phyloP scores from a whole-genome alignment of 2,888 invertebrate genomes.

The Pogonocherus hispidulus region DNA sequence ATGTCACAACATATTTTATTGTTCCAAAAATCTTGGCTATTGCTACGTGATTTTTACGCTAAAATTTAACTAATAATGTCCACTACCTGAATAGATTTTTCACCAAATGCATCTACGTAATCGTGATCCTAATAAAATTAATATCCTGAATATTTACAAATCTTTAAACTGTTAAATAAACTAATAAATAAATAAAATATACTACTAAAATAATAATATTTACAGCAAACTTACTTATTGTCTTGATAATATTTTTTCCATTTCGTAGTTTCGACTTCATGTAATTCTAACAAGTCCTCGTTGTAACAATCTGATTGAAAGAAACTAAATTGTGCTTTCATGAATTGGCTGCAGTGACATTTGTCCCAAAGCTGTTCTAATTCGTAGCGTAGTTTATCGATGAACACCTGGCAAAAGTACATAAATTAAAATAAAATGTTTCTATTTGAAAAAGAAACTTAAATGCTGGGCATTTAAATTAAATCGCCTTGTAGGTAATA shows the following conservation, averaged over 20 bases:
- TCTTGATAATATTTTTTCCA: constrained; percentile 76
- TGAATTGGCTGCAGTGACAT: constrained; percentile 76
- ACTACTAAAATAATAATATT: background rate
- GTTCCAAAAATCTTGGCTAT: too few species aligned
- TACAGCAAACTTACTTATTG: constrained; percentile 71
- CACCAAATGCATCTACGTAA: too few species aligned
- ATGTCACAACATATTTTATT: too few species aligned
- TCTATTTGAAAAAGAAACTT: too few species aligned
- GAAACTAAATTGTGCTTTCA: constrained; percentile 75
- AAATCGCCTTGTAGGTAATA: too few species aligned
- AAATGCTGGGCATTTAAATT: too few species aligned
- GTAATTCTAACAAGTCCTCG: constrained; percentile 84
- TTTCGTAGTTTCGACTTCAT: constrained; percentile 83
- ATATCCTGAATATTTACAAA: too few species aligned
- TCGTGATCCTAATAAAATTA: too few species aligned
- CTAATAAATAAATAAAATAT: constrained; percentile 33
- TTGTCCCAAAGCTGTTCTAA: constrained; percentile 83
- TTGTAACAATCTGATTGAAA: constrained; percentile 79
- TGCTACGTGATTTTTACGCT: too few species aligned
- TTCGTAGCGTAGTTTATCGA: constrained; percentile 80
- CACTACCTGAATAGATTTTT: too few species aligned
- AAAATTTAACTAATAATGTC: too few species aligned
- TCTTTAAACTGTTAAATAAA: background rate
- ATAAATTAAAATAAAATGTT: constrained; percentile 43
- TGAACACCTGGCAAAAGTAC: constrained; percentile 70